A percentile compares a stretch with the other conserved stretches of the same genome.
These are phyloP conservation scores for Strix aluco DNA, from an alignment of 2,113 vertebrate species.

Conservation along the genomic window DNA sequence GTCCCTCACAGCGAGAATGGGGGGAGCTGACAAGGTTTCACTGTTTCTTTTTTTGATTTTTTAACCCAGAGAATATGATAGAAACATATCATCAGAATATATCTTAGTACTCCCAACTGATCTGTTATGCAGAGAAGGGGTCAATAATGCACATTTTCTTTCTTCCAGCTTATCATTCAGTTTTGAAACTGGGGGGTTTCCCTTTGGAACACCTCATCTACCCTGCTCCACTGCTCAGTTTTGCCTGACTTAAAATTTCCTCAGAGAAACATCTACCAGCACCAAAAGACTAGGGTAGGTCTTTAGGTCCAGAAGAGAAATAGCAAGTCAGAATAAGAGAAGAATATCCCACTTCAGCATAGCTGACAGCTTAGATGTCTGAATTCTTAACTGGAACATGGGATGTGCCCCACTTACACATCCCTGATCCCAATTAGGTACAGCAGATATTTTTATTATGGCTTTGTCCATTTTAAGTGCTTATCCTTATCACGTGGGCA, in stretches of 20 bases:
- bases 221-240: background rate
- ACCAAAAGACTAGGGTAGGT: background rate
- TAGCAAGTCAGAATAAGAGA: background rate
- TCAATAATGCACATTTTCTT: background rate
- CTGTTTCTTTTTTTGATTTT: background rate
- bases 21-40: background rate
- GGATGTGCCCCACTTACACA: background rate
- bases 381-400: background rate
- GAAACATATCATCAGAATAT: background rate
- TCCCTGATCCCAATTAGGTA: rapidly evolving
- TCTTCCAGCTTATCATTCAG: background rate
- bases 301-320: background rate
- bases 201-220: background rate
- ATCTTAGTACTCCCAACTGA: background rate
- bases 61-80: background rate
- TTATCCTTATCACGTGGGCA: rapidly evolving
- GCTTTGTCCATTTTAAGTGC: background rate
- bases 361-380: background rate
- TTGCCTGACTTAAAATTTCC: background rate
- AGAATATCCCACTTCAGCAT: background rate
- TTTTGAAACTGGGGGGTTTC: background rate
- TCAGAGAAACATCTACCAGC: background rate
- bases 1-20: background rate
- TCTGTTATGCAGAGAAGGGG: background rate
- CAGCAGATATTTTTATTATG: background rate